Evolutionary conservation across 1,140 invertebrate genomes (phyloP), one percentile per base, ranked within the genome.

Genomic region (Drosophila littoralis): DNA sequence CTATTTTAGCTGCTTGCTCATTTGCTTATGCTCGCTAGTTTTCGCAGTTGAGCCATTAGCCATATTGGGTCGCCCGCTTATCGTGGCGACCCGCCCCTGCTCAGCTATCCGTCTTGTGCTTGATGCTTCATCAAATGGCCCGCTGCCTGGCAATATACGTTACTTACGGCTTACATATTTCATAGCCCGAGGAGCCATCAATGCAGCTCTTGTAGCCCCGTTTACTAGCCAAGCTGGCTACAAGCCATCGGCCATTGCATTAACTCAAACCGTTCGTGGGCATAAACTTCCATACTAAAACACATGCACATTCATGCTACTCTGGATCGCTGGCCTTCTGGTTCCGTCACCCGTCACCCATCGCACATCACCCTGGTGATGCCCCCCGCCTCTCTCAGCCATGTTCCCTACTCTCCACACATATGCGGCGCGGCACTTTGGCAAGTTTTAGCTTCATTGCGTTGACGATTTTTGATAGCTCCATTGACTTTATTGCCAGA

Each of bases 401-500:
- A 10, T 9, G 10, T 28, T 6, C 13, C 36, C 6, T 38, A 36
- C 7, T 22, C 42, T 17, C 36, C 32, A 36, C 66, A 75, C 71
- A 79, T 76, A 51, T 75, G 70, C 42, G 55, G 6, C 65, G 36
- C 61, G 74, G 64, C 77, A 79, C 74, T 79, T 68, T 77, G 73
- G 81, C 81, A 85, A 80, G 81, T 84, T 80, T 67, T 74, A 75
- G 81, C 81, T 84, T 63, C 81, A 81, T 74, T 84, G 81, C 81
- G 81, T 70, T 81, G 74, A 85, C 75, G 81, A 77, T 84, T 80
- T 83, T 84, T 83, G 81, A 84, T 84, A 78, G 81, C 81, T 84
- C 81, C 81, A 84, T 84, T 84, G 81, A 85, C 73, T 85, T 84
- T 84, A 84, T 85, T 89, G 84, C 68, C 77, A 72, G 83, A 73